phyloP scores from a whole-genome alignment of 2,797 vertebrate genomes.

The Prunella strophiata region DNA sequence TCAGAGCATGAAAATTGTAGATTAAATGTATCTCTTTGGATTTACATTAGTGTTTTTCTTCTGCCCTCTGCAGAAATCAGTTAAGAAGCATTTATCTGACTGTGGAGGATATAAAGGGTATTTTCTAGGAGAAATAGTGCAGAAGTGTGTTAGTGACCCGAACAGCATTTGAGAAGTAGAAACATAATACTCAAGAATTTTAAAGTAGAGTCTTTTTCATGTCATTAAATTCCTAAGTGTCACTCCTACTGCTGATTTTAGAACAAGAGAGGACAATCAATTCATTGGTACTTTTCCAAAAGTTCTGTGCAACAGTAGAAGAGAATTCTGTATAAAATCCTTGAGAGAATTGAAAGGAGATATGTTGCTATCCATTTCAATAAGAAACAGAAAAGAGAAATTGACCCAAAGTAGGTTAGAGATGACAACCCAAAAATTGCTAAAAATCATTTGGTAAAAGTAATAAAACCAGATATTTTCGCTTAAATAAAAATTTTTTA shows the following conservation, averaged over 20 bases:
- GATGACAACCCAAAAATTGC: constrained; percentile 4
- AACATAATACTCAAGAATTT: neutral
- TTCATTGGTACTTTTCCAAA: neutral
- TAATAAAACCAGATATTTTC: neutral
- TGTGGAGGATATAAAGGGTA: neutral
- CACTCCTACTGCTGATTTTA: neutral
- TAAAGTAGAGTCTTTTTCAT: neutral
- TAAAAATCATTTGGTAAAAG: neutral
- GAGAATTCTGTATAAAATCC: neutral
- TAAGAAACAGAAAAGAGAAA: constrained; percentile 25
- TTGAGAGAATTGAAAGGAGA: neutral
- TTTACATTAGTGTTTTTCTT: neutral
- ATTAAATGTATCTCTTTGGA: neutral
- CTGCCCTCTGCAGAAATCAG: neutral
- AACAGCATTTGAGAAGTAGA: neutral
- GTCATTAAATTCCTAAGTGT: neutral
- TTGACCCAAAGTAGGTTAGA: neutral
- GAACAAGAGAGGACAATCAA: neutral
- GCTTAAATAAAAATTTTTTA: neutral
- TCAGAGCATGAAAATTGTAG: neutral
- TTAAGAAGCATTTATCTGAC: neutral
- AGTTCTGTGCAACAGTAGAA: neutral
- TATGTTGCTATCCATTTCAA: neutral
- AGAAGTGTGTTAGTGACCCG: neutral
- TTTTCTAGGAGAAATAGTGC: neutral